Base-by-base conservation (phyloP, 2,113 vertebrate genomes). In the Synodontis membranacea region DNA sequence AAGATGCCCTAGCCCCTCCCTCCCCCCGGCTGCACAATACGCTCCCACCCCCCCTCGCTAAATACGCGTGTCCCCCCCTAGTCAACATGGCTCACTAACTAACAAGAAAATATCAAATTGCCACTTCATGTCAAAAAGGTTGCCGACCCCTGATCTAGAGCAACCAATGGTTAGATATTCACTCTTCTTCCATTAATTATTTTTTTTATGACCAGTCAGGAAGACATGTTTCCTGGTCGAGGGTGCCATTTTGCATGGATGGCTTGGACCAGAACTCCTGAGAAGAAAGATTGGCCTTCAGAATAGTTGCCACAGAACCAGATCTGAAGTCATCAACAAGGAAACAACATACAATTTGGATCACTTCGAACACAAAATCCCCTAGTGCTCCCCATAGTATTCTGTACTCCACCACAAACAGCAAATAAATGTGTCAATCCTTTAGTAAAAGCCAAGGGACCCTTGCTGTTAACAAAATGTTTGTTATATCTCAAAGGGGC, bases 381-480 rank as follows among this genome's bases (percentile, higher is more conserved):
- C 66, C 14, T 19, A 31, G 31, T 39, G 66, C 50, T 54, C 34
- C 39, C 21, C 25, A 46, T 4, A 46, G 34, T 28, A 28, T 91
- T 52, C 90, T 76, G 75, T 87, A 85, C 90, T 91, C 86, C 88
- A 88, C 91, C 84, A 89, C 90, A 91, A 89, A 83, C 48, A 82
- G 90, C 86, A 84, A 86, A 79, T 87, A 42, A 10, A 46, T 7
- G 39, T 74, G 42, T 66, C 90, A 93, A 94, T 94, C 92, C 92
- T 92, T 94, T 91, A 91, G 87, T 90, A 92, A 93, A 91, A 42
- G 88, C 92, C 92, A 92, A 89, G 92, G 92, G 92, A 92, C 93
- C 91, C 93, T 91, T 93, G 93, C 66, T 92, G 93, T 93, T 93
- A 95, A 92, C 86, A 93, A 86, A 87, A 89, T 89, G 91, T 92